Percentiles rank a stretch among this genome's conserved stretches.
These are phyloP conservation scores for Fragum sueziense DNA, from an alignment of 2,888 invertebrate genomes.

Conservation along the genomic window DNA sequence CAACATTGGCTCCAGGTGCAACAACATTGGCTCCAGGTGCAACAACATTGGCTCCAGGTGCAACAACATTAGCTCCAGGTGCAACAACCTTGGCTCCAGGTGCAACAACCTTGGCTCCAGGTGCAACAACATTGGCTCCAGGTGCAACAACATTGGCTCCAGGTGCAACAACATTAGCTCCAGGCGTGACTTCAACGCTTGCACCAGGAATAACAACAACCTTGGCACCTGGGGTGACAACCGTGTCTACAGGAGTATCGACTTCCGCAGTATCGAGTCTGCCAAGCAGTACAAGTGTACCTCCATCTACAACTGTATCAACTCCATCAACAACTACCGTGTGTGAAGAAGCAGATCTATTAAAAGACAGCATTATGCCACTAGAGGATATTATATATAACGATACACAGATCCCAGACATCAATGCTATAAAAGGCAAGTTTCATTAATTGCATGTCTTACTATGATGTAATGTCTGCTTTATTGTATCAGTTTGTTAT, in stretches of 20 bases:
- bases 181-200: not conserved
- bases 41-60: not conserved
- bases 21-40: not conserved
- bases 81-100: not conserved
- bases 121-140: not conserved
- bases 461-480: too few species aligned
- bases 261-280: not conserved
- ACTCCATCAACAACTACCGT: constrained; percentile 5
- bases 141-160: not conserved
- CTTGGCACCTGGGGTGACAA: not conserved
- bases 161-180: not conserved
- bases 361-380: constrained; percentile 1
- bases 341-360: constrained; percentile 11
- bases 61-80: not conserved
- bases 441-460: too few species aligned
- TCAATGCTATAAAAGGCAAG: constrained; percentile 13
- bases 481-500: too few species aligned
- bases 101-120: not conserved
- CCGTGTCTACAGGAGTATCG: not conserved
- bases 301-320: not conserved
- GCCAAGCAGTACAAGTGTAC: not conserved
- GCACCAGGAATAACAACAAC: not conserved
- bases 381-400: not conserved
- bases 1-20: not conserved
- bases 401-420: not conserved